Evolutionary conservation across 2,888 invertebrate genomes (phyloP).

Genomic region (Exephanes ischioxanthus): DNA sequence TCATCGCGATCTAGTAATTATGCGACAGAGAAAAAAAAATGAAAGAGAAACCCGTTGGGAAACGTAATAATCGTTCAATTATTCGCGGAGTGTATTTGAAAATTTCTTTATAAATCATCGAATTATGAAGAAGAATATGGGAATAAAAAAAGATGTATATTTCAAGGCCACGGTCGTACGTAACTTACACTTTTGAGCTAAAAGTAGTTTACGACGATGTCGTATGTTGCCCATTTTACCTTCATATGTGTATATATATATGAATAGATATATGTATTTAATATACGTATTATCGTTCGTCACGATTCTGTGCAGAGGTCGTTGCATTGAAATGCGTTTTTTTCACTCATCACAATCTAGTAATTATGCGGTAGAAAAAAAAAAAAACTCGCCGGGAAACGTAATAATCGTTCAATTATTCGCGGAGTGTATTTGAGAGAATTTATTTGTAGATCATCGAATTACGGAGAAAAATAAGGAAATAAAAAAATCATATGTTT

Average conservation of each 20-base stretch:
- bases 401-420: neutral
- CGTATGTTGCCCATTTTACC: neutral
- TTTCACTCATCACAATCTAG: neutral
- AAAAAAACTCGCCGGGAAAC: neutral
- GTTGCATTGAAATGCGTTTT: constrained; percentile 36
- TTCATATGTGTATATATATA: neutral
- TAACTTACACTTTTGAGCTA: neutral
- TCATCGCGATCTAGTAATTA: constrained; percentile 39
- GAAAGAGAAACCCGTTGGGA: neutral
- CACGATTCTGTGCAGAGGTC: constrained; percentile 37
- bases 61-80: neutral
- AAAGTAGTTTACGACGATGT: neutral
- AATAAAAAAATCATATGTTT: neutral
- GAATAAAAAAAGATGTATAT: neutral
- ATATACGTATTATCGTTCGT: constrained; percentile 57
- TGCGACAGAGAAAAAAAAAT: neutral
- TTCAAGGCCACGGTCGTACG: constrained; percentile 16
- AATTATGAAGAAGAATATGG: neutral
- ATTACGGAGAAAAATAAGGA: neutral
- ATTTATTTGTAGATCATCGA: constrained; percentile 25
- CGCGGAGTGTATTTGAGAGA: neutral
- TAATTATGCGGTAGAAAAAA: constrained; percentile 24
- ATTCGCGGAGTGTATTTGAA: neutral
- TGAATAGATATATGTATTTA: constrained; percentile 9
- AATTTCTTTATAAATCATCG: constrained; percentile 22